Base-by-base conservation (phyloP, 2,113 vertebrate species). In the Pygoscelis antarcticus region DNA sequence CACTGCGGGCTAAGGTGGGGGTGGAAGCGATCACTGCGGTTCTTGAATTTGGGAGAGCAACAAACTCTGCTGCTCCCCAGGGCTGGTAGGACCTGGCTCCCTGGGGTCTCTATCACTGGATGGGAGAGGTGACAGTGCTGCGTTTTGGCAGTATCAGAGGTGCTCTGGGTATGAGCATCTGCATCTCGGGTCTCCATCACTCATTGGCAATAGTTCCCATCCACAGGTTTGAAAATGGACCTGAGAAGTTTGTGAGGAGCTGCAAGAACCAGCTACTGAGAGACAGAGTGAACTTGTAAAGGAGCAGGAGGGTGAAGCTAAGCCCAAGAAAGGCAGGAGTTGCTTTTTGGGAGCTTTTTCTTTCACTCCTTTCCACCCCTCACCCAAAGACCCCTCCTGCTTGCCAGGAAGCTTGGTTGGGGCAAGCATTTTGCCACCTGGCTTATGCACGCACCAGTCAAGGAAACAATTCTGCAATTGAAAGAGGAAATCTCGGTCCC, bases 381-480 rank as follows among this genome's bases (percentile, higher is more conserved):
- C 70, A 60, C 68, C 49, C 77, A 54, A 74, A 77, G 72, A 83
- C 32, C 86, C 78, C 88, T 85, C 66, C 57, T 68, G 46, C 61
- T 80, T 85, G 77, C 51, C 92, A 84, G 90, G 90, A 97, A 97
- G 57, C 81, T 64, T 69, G 82, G 51, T 85, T 0, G 0, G 46
- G 79, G 83, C 87, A 90, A 97, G 94, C 70, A 66, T 93, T 96
- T 96, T 97, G 90, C 91, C 93, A 95, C 92, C 96, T 97, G 97
- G 93, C 29, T 93, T 91, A 87, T 86, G 91, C 92, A 92, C 64
- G 57, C 93, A 96, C n/a, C 90, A 96, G 81, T 89, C 84, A 52
- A 95, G 94, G 95, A 97, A 97, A 97, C 83, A 94, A 96, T 97
- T 95, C 95, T 97, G 88, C 96, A 96, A 40, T 34, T 90, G 82